These are phyloP conservation scores for Noctua fimbriata DNA, from an alignment of 2,888 invertebrate species.

Conservation along the genomic window DNA sequence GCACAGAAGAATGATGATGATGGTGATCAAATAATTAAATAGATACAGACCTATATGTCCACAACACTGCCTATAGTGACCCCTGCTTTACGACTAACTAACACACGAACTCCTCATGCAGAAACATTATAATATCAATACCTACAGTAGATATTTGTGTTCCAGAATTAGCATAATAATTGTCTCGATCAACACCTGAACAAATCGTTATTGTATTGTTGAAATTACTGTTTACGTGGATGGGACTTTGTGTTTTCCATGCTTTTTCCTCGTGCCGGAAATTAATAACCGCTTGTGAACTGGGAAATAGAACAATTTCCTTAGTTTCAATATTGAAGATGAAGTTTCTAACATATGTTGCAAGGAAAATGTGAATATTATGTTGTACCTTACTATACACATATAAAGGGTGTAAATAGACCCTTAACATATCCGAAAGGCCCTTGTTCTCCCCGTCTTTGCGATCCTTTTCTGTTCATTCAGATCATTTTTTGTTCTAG, in stretches of 20 bases:
- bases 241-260: background rate
- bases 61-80: background rate
- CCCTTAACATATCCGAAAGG: too few species aligned
- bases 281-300: background rate
- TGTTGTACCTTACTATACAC: background rate
- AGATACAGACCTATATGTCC: constrained; percentile 14
- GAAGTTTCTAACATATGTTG: background rate
- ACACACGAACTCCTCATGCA: background rate
- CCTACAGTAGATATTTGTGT: constrained; percentile 18
- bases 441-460: too few species aligned
- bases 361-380: background rate
- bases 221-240: constrained; percentile 2
- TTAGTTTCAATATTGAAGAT: background rate
- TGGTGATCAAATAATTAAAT: background rate
- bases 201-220: constrained; percentile 37
- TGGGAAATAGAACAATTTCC: background rate
- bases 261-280: background rate
- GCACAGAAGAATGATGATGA: background rate
- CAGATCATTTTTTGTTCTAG: too few species aligned
- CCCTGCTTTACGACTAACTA: constrained; percentile 10
- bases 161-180: constrained; percentile 57
- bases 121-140: constrained; percentile 8
- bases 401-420: too few species aligned
- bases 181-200: constrained; percentile 50
- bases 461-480: too few species aligned